A percentile compares a stretch with the other conserved stretches of the same genome.
Evolutionary conservation across 2,113 vertebrate genomes (phyloP).

Genomic region (Actinemys pallida): DNA sequence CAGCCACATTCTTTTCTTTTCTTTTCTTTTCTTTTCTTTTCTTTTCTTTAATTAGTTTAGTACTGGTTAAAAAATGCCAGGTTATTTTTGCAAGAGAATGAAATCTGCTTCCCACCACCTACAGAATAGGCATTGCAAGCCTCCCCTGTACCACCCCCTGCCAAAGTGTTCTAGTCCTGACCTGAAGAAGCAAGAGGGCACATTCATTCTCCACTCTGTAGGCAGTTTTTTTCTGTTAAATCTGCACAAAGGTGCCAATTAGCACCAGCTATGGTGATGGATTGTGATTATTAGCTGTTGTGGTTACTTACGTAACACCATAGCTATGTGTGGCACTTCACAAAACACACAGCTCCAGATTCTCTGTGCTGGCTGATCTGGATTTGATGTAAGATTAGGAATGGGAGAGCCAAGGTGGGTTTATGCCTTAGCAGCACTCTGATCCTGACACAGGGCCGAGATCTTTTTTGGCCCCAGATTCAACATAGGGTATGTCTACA

Average conservation of each 20-base stretch:
- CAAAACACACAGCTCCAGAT: conserved; percentile 25
- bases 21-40: background rate
- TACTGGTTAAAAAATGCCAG: conserved; percentile 42
- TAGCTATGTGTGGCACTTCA: conserved; percentile 58
- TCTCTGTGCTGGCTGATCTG: conserved; percentile 48
- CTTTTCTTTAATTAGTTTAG: background rate
- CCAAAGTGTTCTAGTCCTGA: conserved; percentile 57
- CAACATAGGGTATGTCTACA: background rate
- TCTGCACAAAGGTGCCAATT: background rate
- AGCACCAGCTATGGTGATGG: conserved; percentile 66
- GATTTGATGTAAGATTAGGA: conserved; percentile 46
- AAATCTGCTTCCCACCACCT: conserved; percentile 53
- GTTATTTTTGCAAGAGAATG: background rate
- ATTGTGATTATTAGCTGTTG: conserved; percentile 57
- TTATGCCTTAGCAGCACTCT: background rate
- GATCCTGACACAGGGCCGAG: background rate
- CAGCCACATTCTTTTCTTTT: conserved; percentile 34
- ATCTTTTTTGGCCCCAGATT: background rate
- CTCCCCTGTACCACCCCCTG: conserved; percentile 50
- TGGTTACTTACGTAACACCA: conserved; percentile 63
- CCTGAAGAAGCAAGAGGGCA: conserved; percentile 48
- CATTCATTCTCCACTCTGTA: conserved; percentile 43
- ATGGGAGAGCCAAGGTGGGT: background rate
- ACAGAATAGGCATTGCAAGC: conserved; percentile 40
- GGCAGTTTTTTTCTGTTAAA: conserved; percentile 39